These are phyloP conservation scores for Pomatorhinus ruficollis DNA, from an alignment of 2,113 vertebrate species.

Conservation along the genomic window DNA sequence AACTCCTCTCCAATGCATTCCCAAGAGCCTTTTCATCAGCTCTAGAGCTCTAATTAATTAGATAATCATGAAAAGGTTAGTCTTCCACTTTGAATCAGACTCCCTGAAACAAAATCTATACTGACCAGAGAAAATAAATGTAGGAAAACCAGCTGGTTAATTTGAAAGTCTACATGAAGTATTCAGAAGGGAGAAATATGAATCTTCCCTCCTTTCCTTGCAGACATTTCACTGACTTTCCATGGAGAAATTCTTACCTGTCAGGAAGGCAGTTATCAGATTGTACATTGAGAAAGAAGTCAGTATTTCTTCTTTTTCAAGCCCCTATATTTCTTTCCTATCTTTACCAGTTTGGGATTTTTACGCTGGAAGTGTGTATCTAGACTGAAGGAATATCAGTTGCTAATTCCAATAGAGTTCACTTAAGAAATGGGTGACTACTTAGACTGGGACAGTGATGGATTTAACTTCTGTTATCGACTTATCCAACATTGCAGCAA, in stretches of 20 bases:
- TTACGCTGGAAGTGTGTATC: neutral
- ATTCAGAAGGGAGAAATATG: neutral
- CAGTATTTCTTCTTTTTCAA: neutral
- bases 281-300: neutral
- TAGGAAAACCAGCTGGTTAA: neutral
- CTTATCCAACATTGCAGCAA: neutral
- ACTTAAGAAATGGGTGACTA: neutral
- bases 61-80: neutral
- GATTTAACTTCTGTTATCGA: neutral
- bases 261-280: neutral
- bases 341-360: neutral
- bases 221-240: neutral
- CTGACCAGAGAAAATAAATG: neutral
- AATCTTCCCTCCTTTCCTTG: neutral
- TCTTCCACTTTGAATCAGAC: neutral
- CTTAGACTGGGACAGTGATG: neutral
- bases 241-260: neutral
- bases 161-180: neutral
- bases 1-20: neutral
- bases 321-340: neutral
- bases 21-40: neutral
- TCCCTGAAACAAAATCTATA: neutral
- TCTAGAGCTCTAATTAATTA: neutral
- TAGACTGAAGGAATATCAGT: neutral
- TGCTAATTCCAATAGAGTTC: neutral